A percentile compares a stretch with the other conserved stretches of the same genome.
These are phyloP conservation scores for Neolamprologus devosi DNA, from an alignment of 2,113 vertebrate genomes.

Conservation along the genomic window DNA sequence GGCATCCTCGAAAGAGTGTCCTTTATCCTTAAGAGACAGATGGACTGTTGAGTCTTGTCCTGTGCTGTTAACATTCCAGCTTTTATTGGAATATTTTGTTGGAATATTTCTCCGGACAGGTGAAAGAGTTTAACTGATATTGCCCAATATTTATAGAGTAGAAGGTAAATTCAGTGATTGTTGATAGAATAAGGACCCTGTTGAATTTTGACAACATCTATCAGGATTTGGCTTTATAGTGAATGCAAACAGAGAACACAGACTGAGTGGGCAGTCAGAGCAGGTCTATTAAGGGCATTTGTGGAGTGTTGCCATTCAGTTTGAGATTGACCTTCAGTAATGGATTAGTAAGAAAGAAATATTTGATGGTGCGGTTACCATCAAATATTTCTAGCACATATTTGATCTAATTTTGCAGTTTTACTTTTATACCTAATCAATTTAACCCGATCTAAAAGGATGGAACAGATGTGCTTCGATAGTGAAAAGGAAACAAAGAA, in stretches of 20 bases:
- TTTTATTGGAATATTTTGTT: not conserved
- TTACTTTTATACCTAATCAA: not conserved
- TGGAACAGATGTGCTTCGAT: not conserved
- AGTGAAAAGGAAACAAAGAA: not conserved
- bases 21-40: fast-evolving
- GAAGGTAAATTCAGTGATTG: not conserved
- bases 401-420: not conserved
- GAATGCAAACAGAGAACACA: not conserved
- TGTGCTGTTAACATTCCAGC: fast-evolving
- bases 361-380: not conserved
- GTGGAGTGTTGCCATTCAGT: not conserved
- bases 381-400: not conserved
- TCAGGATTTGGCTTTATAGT: not conserved
- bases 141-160: not conserved
- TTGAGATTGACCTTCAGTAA: not conserved
- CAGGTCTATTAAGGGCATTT: not conserved
- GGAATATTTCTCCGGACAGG: not conserved
- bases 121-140: not conserved
- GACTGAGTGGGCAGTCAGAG: not conserved
- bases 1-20: fast-evolving
- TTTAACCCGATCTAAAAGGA: not conserved
- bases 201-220: not conserved
- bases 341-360: not conserved
- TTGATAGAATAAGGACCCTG: not conserved
- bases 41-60: fast-evolving